Conservation (phyloP, 2,113 vertebrate genomes). For the Tylochromis polylepis region DNA sequence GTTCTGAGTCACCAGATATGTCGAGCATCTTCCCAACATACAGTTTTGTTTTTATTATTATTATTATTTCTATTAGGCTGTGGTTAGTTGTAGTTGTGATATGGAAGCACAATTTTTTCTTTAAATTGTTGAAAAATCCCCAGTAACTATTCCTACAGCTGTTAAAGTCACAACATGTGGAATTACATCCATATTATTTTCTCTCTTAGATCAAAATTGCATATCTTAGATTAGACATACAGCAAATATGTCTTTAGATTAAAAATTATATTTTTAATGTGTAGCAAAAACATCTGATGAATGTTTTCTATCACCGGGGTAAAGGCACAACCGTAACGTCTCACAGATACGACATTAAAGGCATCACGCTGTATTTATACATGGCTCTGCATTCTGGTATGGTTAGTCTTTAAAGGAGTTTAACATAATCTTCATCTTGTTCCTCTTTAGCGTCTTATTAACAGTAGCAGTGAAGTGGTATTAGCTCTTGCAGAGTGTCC, state of each 20-base stretch:
- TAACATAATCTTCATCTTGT: background rate
- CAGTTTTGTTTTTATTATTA: background rate
- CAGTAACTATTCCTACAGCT: background rate
- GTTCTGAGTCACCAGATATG: slow-evolving; percentile 15
- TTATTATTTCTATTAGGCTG: background rate
- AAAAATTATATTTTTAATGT: background rate
- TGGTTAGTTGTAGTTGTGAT: background rate
- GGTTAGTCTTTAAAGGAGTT: background rate
- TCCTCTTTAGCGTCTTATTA: background rate
- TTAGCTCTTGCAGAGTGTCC: background rate
- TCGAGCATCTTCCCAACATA: background rate
- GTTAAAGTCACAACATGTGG: background rate
- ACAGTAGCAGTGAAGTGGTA: background rate
- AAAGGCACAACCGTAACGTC: accelerated
- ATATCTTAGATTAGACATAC: background rate
- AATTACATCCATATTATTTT: background rate
- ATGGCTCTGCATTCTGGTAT: background rate
- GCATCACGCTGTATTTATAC: background rate
- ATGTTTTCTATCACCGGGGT: background rate
- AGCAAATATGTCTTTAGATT: too few relatives aligned
- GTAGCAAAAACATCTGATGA: background rate
- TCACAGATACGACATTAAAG: background rate
- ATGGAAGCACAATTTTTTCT: background rate
- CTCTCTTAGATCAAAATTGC: background rate
- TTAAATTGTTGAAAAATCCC: background rate